Percentiles rank a stretch among this genome's conserved stretches.
Evolutionary conservation across 2,888 invertebrate genomes (phyloP).

Genomic region (Entomobrya multifasciata): DNA sequence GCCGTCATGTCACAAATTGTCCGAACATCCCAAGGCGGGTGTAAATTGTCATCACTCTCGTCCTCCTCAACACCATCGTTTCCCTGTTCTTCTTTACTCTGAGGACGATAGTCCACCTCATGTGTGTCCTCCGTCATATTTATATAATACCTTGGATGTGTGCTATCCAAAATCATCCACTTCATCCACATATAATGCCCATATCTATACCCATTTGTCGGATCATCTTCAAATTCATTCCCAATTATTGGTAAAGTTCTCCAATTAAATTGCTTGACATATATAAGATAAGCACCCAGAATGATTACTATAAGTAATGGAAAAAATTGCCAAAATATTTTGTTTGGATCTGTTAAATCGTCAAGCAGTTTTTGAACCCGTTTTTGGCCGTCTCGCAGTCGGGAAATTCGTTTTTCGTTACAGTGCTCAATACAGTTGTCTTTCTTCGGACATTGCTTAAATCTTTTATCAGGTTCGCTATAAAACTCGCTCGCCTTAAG

Average conservation of each 20-base stretch:
- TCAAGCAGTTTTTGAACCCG: neutral
- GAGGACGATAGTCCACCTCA: slow-evolving; percentile 46
- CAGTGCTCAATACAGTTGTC: slow-evolving; percentile 26
- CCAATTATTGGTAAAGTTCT: slow-evolving; percentile 60
- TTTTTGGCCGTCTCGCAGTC: slow-evolving; percentile 16
- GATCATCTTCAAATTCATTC: slow-evolving; percentile 27
- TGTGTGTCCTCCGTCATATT: slow-evolving; percentile 39
- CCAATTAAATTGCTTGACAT: slow-evolving; percentile 55
- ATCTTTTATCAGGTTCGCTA: neutral
- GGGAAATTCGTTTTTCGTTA: neutral
- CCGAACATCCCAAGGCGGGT: slow-evolving; percentile 33
- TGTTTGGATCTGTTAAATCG: neutral
- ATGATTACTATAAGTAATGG: slow-evolving; percentile 12
- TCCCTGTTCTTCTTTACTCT: slow-evolving; percentile 6
- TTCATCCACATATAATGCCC: slow-evolving; percentile 56
- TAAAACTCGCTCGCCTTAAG: neutral
- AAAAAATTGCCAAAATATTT: neutral
- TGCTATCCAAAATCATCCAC: slow-evolving; percentile 32
- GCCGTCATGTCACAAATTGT: slow-evolving; percentile 53
- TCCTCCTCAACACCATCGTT: neutral
- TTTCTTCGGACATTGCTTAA: neutral
- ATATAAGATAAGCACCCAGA: slow-evolving; percentile 44
- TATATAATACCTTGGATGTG: slow-evolving; percentile 38
- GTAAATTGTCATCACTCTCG: slow-evolving; percentile 24
- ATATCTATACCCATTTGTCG: slow-evolving; percentile 47